Base-by-base conservation (phyloP, 1,140 invertebrate genomes). In the Trichonephila clavata region DNA sequence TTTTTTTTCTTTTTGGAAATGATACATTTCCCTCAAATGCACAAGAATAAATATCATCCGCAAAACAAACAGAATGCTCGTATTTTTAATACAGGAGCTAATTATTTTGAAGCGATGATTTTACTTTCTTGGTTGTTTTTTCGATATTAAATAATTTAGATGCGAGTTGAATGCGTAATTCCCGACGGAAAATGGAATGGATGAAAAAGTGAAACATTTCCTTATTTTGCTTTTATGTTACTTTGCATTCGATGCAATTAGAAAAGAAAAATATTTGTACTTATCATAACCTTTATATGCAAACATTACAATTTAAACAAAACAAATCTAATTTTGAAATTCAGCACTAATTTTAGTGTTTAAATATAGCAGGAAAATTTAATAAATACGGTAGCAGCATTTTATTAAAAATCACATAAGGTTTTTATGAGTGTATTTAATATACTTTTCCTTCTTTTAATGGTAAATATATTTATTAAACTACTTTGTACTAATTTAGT, bases 61-160 rank as follows among this genome's bases (percentile, higher is more conserved):
- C 16, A 77, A 77, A 77, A 39, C 71, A 77, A 77, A 77, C 71
- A 27, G 32, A 77, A 77, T 77, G 71, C 27, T 77, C 32, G 71
- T 18, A 77, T 77, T 77, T 77, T 77, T 77, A 50, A 39, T 39
- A 13, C 24, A 39, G 71, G 20, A 32, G 32, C 71, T 77, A 77
- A 77, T 77, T 39, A 77, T 77, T 77, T 77, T 77, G 24, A 39
- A 77, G 71, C 71, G 71, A 77, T 77, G 71, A 77, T 77, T 32
- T 77, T 77, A 77, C 27, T 39, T 77, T 39, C 71, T 32, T 39
- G 71, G 71, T 32, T 20, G 0, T 77, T 77, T 20, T 32, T 18
- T 6, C n/a, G 27, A 77, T 39, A 77, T 32, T 77, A 77, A 77
- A 39, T 77, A 77, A 39, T 77, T 39, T 16, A 77, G 27, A 32